Evolutionary conservation across 1,140 invertebrate species (phyloP).

Genomic region (Thrips palmi): DNA sequence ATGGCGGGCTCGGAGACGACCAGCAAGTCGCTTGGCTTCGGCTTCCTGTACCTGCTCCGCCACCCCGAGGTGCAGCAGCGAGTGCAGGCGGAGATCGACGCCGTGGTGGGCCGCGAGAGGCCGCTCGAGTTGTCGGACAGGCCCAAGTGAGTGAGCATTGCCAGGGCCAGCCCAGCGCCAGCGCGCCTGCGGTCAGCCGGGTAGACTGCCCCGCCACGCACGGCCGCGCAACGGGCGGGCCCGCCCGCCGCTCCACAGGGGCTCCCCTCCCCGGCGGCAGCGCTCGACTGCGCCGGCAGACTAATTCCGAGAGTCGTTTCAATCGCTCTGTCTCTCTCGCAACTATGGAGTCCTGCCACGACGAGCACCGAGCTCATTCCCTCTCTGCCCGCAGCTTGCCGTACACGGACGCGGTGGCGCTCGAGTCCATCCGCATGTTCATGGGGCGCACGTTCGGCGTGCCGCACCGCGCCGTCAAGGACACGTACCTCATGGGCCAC

Average conservation of each 20-base stretch:
- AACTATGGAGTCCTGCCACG: background rate
- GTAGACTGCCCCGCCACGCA: constrained; percentile 3
- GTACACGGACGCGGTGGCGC: constrained; percentile 55
- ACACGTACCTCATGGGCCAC: constrained; percentile 49
- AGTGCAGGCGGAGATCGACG: constrained; percentile 63
- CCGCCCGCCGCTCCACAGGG: background rate
- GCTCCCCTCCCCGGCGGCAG: no score
- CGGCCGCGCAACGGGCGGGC: background rate
- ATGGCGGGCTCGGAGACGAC: constrained; percentile 72
- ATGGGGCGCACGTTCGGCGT: constrained; percentile 58
- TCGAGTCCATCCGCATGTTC: constrained; percentile 59
- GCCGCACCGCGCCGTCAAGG: constrained; percentile 51
- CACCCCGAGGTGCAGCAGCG: constrained; percentile 61
- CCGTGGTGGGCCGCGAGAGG: constrained; percentile 44
- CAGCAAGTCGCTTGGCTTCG: constrained; percentile 53
- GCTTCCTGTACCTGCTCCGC: constrained; percentile 54
- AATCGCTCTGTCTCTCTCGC: no score
- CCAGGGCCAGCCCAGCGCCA: no score
- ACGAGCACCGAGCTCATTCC: background rate
- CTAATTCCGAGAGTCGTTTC: no score
- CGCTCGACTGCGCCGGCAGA: no score
- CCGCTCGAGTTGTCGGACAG: constrained; percentile 48
- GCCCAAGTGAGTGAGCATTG: constrained; percentile 31
- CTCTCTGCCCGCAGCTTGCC: constrained; percentile 40
- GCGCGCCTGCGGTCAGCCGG: background rate